phyloP scores from a whole-genome alignment of 2,888 invertebrate species.

The Molorchus minor region DNA sequence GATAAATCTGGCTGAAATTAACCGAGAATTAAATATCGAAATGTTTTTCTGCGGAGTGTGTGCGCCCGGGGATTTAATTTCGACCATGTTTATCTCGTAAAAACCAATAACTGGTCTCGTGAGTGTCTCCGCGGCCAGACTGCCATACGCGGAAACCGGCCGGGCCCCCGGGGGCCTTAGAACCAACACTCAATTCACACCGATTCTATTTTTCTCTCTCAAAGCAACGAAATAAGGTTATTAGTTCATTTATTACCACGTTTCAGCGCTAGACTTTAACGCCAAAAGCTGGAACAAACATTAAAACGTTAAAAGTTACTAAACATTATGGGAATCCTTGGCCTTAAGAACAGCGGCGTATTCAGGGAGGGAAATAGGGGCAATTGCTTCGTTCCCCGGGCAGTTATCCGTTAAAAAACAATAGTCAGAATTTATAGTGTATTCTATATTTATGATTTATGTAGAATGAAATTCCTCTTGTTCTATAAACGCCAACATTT shows the following conservation, averaged over 20 bases:
- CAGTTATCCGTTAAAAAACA: no score
- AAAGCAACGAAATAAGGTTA: slow-evolving; percentile 55
- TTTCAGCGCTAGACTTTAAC: slow-evolving; percentile 13
- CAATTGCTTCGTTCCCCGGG: no score
- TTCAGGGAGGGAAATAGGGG: no score
- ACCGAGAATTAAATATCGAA: slow-evolving; percentile 62
- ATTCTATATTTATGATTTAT: no score
- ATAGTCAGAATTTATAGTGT: no score
- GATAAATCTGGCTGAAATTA: slow-evolving; percentile 57
- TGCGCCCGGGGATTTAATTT: slow-evolving; percentile 62
- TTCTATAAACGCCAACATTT: no score
- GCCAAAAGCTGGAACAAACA: no score
- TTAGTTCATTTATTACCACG: slow-evolving; percentile 48
- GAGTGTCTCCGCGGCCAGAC: slow-evolving; percentile 42
- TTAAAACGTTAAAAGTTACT: no score
- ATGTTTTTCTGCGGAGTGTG: slow-evolving; percentile 61
- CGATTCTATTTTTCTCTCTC: slow-evolving; percentile 56
- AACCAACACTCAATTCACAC: slow-evolving; percentile 55
- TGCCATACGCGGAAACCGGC: slow-evolving; percentile 34
- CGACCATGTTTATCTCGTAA: slow-evolving; percentile 63
- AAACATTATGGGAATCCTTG: no score
- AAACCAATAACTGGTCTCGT: slow-evolving; percentile 61
- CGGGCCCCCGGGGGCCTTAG: slow-evolving; percentile 38
- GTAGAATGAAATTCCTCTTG: no score
- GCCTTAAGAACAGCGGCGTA: no score